A percentile compares a stretch with the other conserved stretches of the same genome.
Evolutionary conservation across 64 coral and sea anemone species (phyloP).

Genomic region (Pocillopora damicornis): DNA sequence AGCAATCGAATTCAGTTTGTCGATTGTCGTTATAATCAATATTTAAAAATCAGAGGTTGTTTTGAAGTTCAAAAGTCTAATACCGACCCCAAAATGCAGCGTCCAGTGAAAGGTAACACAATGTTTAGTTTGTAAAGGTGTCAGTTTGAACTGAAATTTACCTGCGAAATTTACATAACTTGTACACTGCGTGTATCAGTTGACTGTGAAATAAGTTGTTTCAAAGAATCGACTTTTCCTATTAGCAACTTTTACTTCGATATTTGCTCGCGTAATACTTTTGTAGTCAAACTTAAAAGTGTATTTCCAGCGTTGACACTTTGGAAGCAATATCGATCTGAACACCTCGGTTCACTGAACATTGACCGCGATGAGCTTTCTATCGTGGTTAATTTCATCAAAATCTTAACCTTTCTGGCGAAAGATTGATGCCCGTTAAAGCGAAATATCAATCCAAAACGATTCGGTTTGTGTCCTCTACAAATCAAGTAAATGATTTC

Average conservation of each 20-base stretch:
- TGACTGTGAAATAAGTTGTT: background rate
- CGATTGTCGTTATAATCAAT: background rate
- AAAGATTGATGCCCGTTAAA: background rate
- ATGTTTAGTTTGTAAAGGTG: background rate
- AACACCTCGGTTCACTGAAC: background rate
- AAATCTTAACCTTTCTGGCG: background rate
- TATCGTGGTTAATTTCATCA: background rate
- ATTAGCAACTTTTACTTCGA: background rate
- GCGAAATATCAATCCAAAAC: background rate
- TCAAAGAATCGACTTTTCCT: background rate
- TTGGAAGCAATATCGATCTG: background rate
- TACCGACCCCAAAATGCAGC: background rate
- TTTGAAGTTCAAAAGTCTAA: background rate
- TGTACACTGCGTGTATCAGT: background rate
- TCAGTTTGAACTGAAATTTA: background rate
- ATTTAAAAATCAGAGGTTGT: background rate
- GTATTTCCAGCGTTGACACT: background rate
- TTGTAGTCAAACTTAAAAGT: background rate
- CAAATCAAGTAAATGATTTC: background rate
- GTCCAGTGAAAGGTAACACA: background rate
- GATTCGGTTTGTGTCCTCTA: background rate
- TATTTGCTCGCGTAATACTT: background rate
- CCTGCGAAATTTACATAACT: conserved; percentile 18
- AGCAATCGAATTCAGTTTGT: background rate
- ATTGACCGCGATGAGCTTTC: background rate